Evolutionary conservation across 2,888 invertebrate genomes (phyloP).

Genomic region (Piscicola geometra): DNA sequence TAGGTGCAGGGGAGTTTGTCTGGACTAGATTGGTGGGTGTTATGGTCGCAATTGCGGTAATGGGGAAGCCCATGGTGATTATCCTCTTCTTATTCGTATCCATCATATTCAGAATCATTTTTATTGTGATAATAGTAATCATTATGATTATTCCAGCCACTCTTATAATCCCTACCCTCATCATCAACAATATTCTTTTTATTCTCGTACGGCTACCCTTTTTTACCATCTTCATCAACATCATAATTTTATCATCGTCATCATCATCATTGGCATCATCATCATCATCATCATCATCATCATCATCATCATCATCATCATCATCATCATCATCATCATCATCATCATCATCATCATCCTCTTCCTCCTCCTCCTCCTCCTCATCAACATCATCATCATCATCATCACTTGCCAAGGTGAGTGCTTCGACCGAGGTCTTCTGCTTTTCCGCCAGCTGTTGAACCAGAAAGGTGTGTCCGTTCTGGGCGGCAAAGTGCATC

Average conservation of each 20-base stretch:
- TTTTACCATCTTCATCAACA: slow-evolving; percentile 5
- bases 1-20: slow-evolving; percentile 93
- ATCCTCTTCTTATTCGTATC: no score
- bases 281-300: slow-evolving; percentile 16
- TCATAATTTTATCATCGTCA: slow-evolving; percentile 18
- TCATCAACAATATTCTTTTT: no score
- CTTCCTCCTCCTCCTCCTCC: slow-evolving; percentile 14
- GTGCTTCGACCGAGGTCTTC: slow-evolving; percentile 87
- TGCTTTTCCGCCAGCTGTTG: slow-evolving; percentile 90
- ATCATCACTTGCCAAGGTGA: slow-evolving; percentile 66
- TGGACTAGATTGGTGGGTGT: slow-evolving; percentile 61
- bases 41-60: no score
- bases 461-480: slow-evolving; percentile 83
- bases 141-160: no score
- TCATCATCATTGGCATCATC: slow-evolving; percentile 21
- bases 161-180: no score
- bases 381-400: not conserved
- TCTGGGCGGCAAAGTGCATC: slow-evolving; percentile 90
- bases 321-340: slow-evolving; percentile 20
- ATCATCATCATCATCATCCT: slow-evolving; percentile 26
- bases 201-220: no score
- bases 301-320: slow-evolving; percentile 28
- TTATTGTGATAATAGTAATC: no score
- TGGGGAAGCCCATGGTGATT: no score
- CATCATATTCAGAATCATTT: no score